These are phyloP conservation scores for honey bee (Apis mellifera) DNA, from an alignment of 1,140 invertebrate species.

Conservation along the genomic window Amel_HAv3.1 CM009937.2:1791501-1792000, in stretches of 20 bases:
- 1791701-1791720: conserved; percentile 51
- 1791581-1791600: conserved; percentile 8
- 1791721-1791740: conserved; percentile 55
- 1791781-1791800: not conserved
- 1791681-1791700: conserved; percentile 60
- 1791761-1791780: conserved; percentile 51
- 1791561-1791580: not conserved
- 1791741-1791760: conserved; percentile 51
- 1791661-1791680: conserved; percentile 65
- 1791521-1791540: not conserved
- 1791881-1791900: too few species aligned
- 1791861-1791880: too few species aligned
- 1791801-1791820: not conserved
- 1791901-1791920: too few species aligned
- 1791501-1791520: conserved; percentile 2
- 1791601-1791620: conserved; percentile 48
- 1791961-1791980: too few species aligned
- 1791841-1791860: not conserved
- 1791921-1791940: too few species aligned
- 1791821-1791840: too few species aligned
- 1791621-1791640: conserved; percentile 58
- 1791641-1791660: conserved; percentile 63
- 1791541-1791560: not conserved
- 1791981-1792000: too few species aligned
- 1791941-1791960: too few species aligned